phyloP scores from a whole-genome alignment of 2,888 invertebrate genomes.

The Apodemia duryi region DNA sequence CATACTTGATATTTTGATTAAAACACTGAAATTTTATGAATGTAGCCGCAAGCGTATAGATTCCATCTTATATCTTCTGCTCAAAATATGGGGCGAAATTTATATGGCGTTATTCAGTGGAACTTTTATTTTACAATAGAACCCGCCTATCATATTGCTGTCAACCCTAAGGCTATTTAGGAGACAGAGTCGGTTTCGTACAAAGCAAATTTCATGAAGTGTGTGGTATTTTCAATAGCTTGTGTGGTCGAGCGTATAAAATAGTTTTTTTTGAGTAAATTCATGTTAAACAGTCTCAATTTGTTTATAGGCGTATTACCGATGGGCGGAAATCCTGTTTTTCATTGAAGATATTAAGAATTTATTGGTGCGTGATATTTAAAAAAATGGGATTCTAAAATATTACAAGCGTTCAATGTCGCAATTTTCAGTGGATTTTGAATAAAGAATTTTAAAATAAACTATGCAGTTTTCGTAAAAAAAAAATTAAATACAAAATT shows the following conservation, averaged over 20 bases:
- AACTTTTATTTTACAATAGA: slow-evolving; percentile 11
- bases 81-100: not conserved
- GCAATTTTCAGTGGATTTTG: too few relatives aligned
- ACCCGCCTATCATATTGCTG: slow-evolving; percentile 11
- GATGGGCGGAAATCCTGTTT: too few relatives aligned
- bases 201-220: not conserved
- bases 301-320: too few relatives aligned
- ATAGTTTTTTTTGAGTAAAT: not conserved
- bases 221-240: not conserved
- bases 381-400: too few relatives aligned
- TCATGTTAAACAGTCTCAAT: not conserved
- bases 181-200: not conserved
- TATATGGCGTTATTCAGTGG: not conserved
- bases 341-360: too few relatives aligned
- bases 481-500: too few relatives aligned
- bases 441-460: too few relatives aligned
- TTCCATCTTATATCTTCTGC: slow-evolving; percentile 1
- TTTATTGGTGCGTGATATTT: too few relatives aligned
- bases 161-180: slow-evolving; percentile 3
- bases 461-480: too few relatives aligned
- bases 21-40: not conserved
- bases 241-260: not conserved
- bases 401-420: too few relatives aligned
- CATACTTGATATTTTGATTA: not conserved
- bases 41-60: not conserved